These are phyloP conservation scores for Carassius auratus DNA, from an alignment of 2,113 vertebrate species.

Conservation along the genomic window DNA sequence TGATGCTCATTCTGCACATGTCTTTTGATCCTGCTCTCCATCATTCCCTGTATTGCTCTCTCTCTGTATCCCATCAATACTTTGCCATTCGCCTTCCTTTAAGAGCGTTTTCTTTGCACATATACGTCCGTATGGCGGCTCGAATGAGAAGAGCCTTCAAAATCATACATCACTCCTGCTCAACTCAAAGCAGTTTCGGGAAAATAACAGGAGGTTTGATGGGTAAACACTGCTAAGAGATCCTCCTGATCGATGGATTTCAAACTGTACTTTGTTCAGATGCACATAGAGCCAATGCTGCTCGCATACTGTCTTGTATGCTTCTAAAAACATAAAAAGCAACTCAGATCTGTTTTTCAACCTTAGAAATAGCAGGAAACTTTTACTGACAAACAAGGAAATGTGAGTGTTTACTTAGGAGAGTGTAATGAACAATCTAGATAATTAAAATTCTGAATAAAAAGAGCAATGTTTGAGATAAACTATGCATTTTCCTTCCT, in stretches of 20 bases:
- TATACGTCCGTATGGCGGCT: not conserved
- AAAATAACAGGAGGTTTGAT: slow-evolving; percentile 21
- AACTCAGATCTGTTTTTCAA: not conserved
- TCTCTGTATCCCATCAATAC: slow-evolving; percentile 11
- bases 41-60: not conserved
- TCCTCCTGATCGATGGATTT: slow-evolving; percentile 5
- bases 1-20: slow-evolving; percentile 13
- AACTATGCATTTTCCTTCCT: not conserved
- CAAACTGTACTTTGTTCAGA: not conserved
- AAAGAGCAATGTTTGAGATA: not conserved
- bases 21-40: slow-evolving; percentile 10
- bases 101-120: not conserved
- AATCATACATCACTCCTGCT: slow-evolving; percentile 8
- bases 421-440: not conserved
- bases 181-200: slow-evolving; percentile 12
- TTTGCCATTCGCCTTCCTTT: not conserved
- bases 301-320: not conserved
- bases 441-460: not conserved
- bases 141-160: not conserved
- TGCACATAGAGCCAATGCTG: not conserved
- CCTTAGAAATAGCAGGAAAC: not conserved
- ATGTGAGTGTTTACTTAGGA: not conserved
- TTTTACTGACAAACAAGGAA: not conserved
- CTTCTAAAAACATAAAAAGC: not conserved
- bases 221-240: slow-evolving; percentile 18